phyloP scores from a whole-genome alignment of 1,140 invertebrate genomes.

The Chrysoperla carnea region DNA sequence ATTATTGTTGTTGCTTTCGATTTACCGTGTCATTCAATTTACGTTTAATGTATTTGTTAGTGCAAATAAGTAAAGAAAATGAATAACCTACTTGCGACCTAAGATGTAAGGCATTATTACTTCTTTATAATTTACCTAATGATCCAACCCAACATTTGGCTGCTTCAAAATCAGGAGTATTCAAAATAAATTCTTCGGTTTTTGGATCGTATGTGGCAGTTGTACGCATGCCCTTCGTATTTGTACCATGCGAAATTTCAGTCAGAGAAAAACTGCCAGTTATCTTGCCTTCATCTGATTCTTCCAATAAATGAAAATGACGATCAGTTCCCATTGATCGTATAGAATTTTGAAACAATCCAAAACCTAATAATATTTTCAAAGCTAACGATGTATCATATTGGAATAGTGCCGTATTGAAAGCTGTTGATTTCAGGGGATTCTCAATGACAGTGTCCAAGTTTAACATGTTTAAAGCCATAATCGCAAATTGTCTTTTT shows the following conservation, averaged over 20 bases:
- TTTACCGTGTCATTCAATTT: too few species aligned
- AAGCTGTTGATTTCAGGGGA: slow-evolving; percentile 3
- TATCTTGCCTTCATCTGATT: slow-evolving; percentile 45
- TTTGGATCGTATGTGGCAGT: slow-evolving; percentile 72
- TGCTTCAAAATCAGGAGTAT: slow-evolving; percentile 84
- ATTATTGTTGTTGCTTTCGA: too few species aligned
- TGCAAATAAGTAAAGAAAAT: not conserved
- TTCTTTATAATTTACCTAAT: slow-evolving; percentile 37
- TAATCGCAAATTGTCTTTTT: slow-evolving; percentile 37
- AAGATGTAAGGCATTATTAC: too few species aligned
- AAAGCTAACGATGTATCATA: slow-evolving; percentile 7
- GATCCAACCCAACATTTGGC: slow-evolving; percentile 91
- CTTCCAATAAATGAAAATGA: slow-evolving; percentile 48
- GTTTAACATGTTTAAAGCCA: slow-evolving; percentile 41
- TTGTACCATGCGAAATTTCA: slow-evolving; percentile 88
- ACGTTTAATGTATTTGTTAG: too few species aligned
- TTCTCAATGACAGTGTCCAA: slow-evolving; percentile 30
- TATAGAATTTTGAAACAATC: slow-evolving; percentile 44
- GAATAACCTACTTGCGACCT: too few species aligned
- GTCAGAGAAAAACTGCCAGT: slow-evolving; percentile 76
- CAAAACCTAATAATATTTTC: slow-evolving; percentile 9
- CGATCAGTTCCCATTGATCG: slow-evolving; percentile 54
- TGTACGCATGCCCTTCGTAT: slow-evolving; percentile 79
- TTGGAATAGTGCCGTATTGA: slow-evolving; percentile 5
- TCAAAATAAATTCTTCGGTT: slow-evolving; percentile 64